Percentiles rank a stretch among this genome's conserved stretches.
Conservation (phyloP, 2,113 vertebrate genomes). For the Dasyornis broadbenti region DNA sequence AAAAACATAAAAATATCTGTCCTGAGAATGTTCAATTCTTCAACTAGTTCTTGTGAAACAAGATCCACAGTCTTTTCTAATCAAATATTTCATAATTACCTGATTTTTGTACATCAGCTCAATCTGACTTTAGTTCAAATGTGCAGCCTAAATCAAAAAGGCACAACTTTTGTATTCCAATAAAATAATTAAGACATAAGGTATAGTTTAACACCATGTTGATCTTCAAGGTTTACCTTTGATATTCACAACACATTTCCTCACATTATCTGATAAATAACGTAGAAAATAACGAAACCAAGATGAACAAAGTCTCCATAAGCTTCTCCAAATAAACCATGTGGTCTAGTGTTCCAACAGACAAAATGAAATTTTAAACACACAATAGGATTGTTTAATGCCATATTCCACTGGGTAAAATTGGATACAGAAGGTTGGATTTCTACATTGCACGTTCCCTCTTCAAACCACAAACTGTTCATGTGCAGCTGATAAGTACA, state of each 20-base stretch:
- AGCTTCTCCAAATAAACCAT: background rate
- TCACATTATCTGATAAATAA: background rate
- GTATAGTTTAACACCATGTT: background rate
- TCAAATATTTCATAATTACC: background rate
- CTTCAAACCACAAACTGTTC: constrained; percentile 61
- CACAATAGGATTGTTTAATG: constrained; percentile 27
- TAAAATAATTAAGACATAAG: background rate
- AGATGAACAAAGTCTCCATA: background rate
- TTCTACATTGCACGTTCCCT: constrained; percentile 46
- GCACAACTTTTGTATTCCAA: background rate
- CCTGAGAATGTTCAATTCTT: background rate
- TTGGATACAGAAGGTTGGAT: constrained; percentile 42
- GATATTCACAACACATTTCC: background rate
- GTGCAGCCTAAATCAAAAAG: background rate
- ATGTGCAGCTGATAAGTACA: constrained; percentile 63
- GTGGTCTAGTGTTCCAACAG: background rate
- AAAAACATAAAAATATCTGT: background rate
- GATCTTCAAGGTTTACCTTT: background rate
- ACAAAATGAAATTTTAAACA: constrained; percentile 46
- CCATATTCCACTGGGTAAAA: constrained; percentile 49
- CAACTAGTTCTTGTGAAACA: background rate
- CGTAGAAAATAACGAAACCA: background rate
- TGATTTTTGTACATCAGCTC: background rate
- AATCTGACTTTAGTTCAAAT: background rate
- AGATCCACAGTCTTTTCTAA: background rate